Percentiles rank a stretch among this genome's conserved stretches.
These are phyloP conservation scores for Fringilla coelebs DNA, from an alignment of 2,797 vertebrate genomes.

Conservation along the genomic window DNA sequence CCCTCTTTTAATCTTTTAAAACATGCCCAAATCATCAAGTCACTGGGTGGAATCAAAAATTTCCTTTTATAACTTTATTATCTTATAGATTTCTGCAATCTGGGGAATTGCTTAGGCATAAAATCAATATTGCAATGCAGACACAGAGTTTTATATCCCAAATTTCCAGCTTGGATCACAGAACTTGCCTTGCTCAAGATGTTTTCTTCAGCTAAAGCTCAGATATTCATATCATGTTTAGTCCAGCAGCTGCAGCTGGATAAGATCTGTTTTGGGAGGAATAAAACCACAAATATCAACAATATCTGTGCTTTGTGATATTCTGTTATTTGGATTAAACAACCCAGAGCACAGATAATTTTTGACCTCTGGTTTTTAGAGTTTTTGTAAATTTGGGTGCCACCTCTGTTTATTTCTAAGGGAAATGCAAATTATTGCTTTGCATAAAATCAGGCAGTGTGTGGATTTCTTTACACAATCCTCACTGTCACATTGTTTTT, in stretches of 20 bases:
- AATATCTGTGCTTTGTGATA: not conserved
- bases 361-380: not conserved
- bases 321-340: not conserved
- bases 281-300: not conserved
- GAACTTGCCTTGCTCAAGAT: not conserved
- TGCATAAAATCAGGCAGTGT: not conserved
- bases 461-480: not conserved
- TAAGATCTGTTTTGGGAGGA: not conserved
- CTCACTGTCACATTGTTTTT: not conserved
- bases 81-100: not conserved
- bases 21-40: not conserved
- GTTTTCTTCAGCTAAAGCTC: not conserved
- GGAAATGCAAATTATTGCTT: not conserved
- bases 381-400: not conserved
- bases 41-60: not conserved
- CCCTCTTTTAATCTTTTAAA: not conserved
- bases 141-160: not conserved
- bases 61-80: not conserved
- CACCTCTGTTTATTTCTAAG: not conserved
- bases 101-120: not conserved
- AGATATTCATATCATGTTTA: not conserved
- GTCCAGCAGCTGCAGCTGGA: not conserved
- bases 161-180: not conserved
- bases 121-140: not conserved
- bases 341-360: not conserved